A percentile compares a stretch with the other conserved stretches of the same genome.
These are phyloP conservation scores for Lagopus leucura DNA, from an alignment of 2,113 vertebrate genomes.

Conservation along the genomic window DNA sequence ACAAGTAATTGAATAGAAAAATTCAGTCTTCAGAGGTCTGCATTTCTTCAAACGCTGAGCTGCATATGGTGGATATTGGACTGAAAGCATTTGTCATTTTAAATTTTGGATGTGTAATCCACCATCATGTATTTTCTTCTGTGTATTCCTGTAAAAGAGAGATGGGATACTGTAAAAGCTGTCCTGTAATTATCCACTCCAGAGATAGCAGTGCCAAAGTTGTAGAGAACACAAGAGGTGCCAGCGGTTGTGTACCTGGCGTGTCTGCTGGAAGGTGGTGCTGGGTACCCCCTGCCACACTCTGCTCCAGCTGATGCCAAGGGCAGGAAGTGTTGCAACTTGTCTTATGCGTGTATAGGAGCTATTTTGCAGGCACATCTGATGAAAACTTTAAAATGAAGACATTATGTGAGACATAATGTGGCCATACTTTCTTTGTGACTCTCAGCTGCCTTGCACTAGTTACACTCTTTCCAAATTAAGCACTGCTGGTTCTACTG, in stretches of 20 bases:
- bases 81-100: background rate
- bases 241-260: background rate
- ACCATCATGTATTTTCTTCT: background rate
- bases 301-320: background rate
- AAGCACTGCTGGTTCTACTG: background rate
- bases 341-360: background rate
- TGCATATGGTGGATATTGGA: background rate
- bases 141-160: background rate
- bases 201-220: background rate
- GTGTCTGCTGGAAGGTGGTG: background rate
- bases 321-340: background rate
- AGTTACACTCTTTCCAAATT: background rate
- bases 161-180: background rate
- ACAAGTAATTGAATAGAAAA: background rate
- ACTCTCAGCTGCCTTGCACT: background rate
- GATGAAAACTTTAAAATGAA: background rate
- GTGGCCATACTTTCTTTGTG: background rate
- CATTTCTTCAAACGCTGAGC: background rate
- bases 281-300: background rate
- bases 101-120: background rate
- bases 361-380: background rate
- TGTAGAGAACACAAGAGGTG: background rate
- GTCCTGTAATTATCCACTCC: background rate
- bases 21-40: background rate
- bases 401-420: fast-evolving